Evolutionary conservation across 2,797 vertebrate genomes (phyloP), one percentile per base, ranked within the genome.

Genomic region (Cheirogaleus major): DNA sequence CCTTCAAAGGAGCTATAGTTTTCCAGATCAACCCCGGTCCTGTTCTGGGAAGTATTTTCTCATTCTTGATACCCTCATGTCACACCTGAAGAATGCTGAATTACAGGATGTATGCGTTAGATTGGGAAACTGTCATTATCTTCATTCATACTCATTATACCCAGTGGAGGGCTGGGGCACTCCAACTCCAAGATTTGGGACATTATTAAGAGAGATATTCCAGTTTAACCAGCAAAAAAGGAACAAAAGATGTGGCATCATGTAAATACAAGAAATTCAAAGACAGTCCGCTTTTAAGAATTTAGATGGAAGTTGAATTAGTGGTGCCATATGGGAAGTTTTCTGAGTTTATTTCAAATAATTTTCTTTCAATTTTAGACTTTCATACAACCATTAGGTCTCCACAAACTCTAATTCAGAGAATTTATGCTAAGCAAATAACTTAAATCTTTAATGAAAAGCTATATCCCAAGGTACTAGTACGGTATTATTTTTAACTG

Each of bases 361-460:
- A 7, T 76, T 72, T 80, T 25, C 32, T 93, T 88, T 75, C 82
- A 57, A 45, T 38, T 72, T 79, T 59, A 79, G 50, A 69, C 25
- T 83, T 91, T 25, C 7, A 23, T 23, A 35, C 18, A 15, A 72
- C 25, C 78, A 38, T 18, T 59, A 48, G 5, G 30, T 11, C 23
- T 95, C n/a, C 48, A 43, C 8, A 59, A 59, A 73, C 79, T 35
- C 25, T 43, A 79, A 81, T 5, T 43, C 38, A 57, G 4, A 95
- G 17, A 82, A 93, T 55, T 48, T 80, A 82, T 91, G 57, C 38
- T 81, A 57, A 67, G 13, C n/a, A 72, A 89, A 96, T 70, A 96
- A 70, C 13, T 38, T 50, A 61, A 76, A 69, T 79, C 38, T 76
- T 27, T 57, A 86, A 83, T 52, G 59, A 55, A 78, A 92, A 87